Conservation (phyloP, 92 coral and sea anemone species). For the Heliopora coerulea region DNA sequence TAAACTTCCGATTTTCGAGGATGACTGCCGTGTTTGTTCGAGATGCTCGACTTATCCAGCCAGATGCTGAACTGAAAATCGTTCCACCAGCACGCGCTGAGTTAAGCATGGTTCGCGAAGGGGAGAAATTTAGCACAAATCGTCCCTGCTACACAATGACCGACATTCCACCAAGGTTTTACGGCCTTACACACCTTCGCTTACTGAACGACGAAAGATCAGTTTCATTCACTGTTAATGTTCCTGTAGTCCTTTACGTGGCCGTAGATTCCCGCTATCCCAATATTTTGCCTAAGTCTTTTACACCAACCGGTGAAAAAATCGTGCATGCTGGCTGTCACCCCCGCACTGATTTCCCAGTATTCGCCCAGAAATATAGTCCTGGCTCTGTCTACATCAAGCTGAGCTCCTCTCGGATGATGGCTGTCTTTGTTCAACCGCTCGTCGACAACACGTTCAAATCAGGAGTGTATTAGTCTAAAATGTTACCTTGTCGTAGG, state of each 20-base stretch:
- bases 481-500: no score
- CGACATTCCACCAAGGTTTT: conserved; percentile 77
- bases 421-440: conserved; percentile 78
- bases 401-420: conserved; percentile 63
- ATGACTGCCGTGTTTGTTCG: conserved; percentile 81
- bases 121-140: conserved; percentile 86
- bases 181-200: conserved; percentile 89
- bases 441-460: conserved; percentile 50
- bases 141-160: conserved; percentile 71
- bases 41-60: conserved; percentile 62
- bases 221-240: conserved; percentile 53
- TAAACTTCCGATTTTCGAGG: conserved; percentile 52
- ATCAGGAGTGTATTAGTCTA: conserved; percentile 41
- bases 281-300: conserved; percentile 40
- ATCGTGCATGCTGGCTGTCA: conserved; percentile 88
- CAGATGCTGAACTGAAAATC: conserved; percentile 67
- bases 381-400: conserved; percentile 64
- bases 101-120: conserved; percentile 81
- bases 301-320: conserved; percentile 73
- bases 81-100: conserved; percentile 50
- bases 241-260: conserved; percentile 65
- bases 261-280: conserved; percentile 78
- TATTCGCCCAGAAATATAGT: conserved; percentile 52
- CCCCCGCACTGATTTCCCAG: conserved; percentile 63
- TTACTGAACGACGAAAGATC: conserved; percentile 57